Evolutionary conservation across 2,888 invertebrate genomes (phyloP).

Genomic region (Celastrina argiolus): DNA sequence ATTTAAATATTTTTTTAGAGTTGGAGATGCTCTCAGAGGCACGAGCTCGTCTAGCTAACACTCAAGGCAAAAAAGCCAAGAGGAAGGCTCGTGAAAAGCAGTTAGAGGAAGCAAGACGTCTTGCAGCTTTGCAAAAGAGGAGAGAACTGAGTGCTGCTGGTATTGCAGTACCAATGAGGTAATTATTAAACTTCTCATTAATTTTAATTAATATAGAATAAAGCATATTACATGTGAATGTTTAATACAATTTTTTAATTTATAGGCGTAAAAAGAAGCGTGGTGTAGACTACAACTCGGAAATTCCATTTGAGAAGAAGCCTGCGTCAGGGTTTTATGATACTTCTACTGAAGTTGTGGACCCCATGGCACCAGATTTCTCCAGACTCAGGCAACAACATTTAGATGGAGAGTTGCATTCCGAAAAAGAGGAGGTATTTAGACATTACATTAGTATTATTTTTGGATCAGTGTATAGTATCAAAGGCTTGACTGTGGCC

Average conservation of each 20-base stretch:
- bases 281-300: slow-evolving; percentile 97
- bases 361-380: slow-evolving; percentile 94
- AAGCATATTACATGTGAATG: not conserved
- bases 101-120: slow-evolving; percentile 95
- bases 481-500: too few species aligned
- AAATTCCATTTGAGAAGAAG: slow-evolving; percentile 97
- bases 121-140: slow-evolving; percentile 98
- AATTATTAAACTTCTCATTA: not conserved
- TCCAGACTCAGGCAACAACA: slow-evolving; percentile 93
- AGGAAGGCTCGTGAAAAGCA: slow-evolving; percentile 98
- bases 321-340: slow-evolving; percentile 97
- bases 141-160: slow-evolving; percentile 98
- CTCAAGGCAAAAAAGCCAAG: slow-evolving; percentile 96
- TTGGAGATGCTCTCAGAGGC: slow-evolving; percentile 99
- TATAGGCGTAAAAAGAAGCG: slow-evolving; percentile 85
- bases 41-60: slow-evolving; percentile 97
- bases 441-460: not conserved
- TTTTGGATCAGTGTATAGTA: not conserved
- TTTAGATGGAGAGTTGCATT: slow-evolving; percentile 92
- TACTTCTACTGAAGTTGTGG: slow-evolving; percentile 91
- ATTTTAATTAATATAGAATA: not conserved
- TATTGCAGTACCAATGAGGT: slow-evolving; percentile 80
- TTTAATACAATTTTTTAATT: slow-evolving; percentile 6
- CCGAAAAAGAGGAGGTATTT: slow-evolving; percentile 91
- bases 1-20: slow-evolving; percentile 75